A percentile compares a stretch with the other conserved stretches of the same genome.
Conservation (phyloP, 30 jellyfish, hydroid and myxozoan genomes). For the Clytia hemisphaerica region DNA sequence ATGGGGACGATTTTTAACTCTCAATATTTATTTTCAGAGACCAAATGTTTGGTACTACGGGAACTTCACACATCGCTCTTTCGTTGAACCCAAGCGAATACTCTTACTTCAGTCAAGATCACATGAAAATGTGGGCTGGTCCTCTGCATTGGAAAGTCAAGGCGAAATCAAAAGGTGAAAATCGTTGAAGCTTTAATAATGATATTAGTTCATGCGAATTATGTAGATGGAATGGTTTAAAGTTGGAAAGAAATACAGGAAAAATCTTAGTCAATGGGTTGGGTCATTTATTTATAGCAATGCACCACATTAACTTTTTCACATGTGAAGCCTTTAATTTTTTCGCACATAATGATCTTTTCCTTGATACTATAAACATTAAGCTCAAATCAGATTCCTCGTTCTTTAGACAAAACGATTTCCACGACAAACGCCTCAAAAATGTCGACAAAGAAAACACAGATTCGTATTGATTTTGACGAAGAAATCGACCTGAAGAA, state of each 20-base stretch:
- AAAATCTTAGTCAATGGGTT: no score
- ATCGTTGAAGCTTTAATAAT: neutral
- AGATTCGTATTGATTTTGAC: slow-evolving; percentile 14
- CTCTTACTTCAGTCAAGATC: slow-evolving; percentile 78
- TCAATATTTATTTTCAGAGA: no score
- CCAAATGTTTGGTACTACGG: slow-evolving; percentile 25
- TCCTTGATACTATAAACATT: no score
- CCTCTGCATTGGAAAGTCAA: slow-evolving; percentile 89
- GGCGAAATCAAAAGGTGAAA: slow-evolving; percentile 35
- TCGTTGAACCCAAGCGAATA: slow-evolving; percentile 80
- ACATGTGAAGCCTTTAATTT: no score
- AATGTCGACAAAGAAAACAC: neutral
- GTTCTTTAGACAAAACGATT: no score
- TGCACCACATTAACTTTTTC: no score
- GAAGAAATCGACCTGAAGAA: slow-evolving; percentile 28
- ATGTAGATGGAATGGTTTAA: neutral
- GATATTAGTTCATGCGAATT: neutral
- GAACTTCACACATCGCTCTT: slow-evolving; percentile 51
- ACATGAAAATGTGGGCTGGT: slow-evolving; percentile 89
- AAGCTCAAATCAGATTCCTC: no score
- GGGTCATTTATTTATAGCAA: no score
- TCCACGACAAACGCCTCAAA: slow-evolving; percentile 5
- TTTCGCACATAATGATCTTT: no score
- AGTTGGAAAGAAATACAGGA: no score
- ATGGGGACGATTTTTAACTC: no score